A percentile compares a stretch with the other conserved stretches of the same genome.
Conservation (phyloP, 2,113 vertebrate species). For the Amia ocellicauda region DNA sequence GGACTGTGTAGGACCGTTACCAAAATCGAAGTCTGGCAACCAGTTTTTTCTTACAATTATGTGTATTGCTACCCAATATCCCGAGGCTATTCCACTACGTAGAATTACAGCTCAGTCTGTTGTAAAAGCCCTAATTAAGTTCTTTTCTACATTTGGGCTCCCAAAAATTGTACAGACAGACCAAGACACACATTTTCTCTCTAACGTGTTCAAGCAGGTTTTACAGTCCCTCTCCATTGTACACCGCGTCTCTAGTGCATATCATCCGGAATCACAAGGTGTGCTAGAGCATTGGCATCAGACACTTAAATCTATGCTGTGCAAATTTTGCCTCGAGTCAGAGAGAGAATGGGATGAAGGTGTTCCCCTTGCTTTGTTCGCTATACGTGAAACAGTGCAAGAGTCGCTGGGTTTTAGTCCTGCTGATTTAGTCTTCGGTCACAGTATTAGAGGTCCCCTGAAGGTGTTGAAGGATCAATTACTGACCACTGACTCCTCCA, state of each 20-base stretch:
- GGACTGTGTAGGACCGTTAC: constrained; percentile 10
- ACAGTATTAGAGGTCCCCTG: constrained; percentile 9
- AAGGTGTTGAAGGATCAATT: not conserved
- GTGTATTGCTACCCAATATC: constrained; percentile 15
- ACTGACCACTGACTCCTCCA: too few relatives aligned
- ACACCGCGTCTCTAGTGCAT: too few relatives aligned
- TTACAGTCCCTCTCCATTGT: not conserved
- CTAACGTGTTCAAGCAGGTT: constrained; percentile 1
- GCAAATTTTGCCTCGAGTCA: too few relatives aligned
- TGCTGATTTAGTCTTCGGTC: constrained; percentile 18
- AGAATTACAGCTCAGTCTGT: not conserved
- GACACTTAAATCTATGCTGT: constrained; percentile 7
- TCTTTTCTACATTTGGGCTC: constrained; percentile 15
- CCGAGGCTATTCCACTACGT: constrained; percentile 12
- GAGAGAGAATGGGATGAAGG: too few relatives aligned
- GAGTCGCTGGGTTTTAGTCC: too few relatives aligned
- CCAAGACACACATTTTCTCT: constrained; percentile 11
- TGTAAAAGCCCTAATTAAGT: constrained; percentile 11
- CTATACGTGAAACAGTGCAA: too few relatives aligned
- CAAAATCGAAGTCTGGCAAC: constrained; percentile 8
- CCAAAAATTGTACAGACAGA: not conserved
- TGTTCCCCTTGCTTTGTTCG: too few relatives aligned
- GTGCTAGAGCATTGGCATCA: constrained; percentile 10
- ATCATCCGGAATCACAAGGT: not conserved
- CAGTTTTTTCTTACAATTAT: too few relatives aligned